A percentile compares a stretch with the other conserved stretches of the same genome.
phyloP scores from a whole-genome alignment of 2,888 invertebrate genomes.

The Magallana nippona region DNA sequence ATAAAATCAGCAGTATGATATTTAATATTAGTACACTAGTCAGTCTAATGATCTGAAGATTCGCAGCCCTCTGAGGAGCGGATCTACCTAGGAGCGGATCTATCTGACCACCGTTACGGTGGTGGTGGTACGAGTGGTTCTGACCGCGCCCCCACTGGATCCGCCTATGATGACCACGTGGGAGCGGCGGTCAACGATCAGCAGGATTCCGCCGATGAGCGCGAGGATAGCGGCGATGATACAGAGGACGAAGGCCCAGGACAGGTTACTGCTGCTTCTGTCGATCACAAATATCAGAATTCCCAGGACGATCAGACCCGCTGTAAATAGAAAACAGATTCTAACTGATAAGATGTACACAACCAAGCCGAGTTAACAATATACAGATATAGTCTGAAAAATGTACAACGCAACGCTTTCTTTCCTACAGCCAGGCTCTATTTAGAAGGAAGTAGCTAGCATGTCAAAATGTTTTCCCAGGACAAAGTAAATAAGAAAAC shows the following conservation, averaged over 20 bases:
- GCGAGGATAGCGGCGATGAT: conserved; percentile 43
- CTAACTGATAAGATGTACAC: background rate
- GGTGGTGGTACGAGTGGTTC: conserved; percentile 37
- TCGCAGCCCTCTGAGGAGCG: background rate
- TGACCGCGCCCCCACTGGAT: conserved; percentile 19
- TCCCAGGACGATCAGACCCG: conserved; percentile 39
- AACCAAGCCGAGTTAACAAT: background rate
- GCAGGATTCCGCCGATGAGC: conserved; percentile 41
- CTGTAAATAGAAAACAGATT: background rate
- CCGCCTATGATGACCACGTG: conserved; percentile 42
- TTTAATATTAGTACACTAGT: too few relatives aligned
- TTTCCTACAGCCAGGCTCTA: too few relatives aligned
- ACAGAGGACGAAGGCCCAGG: conserved; percentile 45
- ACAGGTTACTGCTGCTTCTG: background rate
- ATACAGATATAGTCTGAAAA: too few relatives aligned
- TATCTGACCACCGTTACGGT: conserved; percentile 38
- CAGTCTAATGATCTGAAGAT: too few relatives aligned
- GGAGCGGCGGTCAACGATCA: conserved; percentile 41
- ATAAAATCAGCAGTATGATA: too few relatives aligned
- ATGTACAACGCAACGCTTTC: too few relatives aligned
- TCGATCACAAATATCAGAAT: conserved; percentile 40
- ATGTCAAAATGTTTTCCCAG: too few relatives aligned
- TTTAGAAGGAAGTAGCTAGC: too few relatives aligned
- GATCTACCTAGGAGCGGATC: conserved; percentile 4
- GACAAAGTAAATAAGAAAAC: too few relatives aligned